Conservation (phyloP, 2,888 invertebrate species). For the Parascotia fuliginaria region DNA sequence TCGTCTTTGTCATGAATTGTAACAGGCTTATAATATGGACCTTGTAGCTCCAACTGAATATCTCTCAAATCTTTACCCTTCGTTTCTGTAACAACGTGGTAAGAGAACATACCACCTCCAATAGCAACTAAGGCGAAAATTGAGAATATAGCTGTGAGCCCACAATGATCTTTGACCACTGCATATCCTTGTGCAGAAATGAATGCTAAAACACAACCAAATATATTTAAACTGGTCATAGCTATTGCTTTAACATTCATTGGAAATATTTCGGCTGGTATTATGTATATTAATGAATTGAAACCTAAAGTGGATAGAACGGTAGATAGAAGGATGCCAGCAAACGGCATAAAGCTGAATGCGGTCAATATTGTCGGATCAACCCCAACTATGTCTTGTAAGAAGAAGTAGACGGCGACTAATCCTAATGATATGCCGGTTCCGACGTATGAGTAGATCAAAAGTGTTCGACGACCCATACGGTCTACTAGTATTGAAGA, state of each 20-base stretch:
- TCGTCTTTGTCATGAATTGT: constrained; percentile 1
- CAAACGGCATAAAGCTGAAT: constrained; percentile 57
- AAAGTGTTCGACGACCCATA: constrained; percentile 69
- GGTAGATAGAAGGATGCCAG: constrained; percentile 61
- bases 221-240: constrained; percentile 71
- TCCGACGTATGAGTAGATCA: constrained; percentile 64
- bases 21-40: constrained; percentile 31
- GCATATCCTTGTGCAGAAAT: constrained; percentile 74
- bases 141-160: constrained; percentile 73
- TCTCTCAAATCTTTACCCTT: constrained; percentile 80
- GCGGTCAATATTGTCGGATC: constrained; percentile 15
- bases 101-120: constrained; percentile 68
- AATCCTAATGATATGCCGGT: constrained; percentile 47
- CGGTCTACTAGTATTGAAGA: constrained; percentile 55
- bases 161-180: constrained; percentile 66
- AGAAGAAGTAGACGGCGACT: constrained; percentile 62
- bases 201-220: constrained; percentile 74
- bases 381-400: constrained; percentile 45
- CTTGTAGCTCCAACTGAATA: constrained; percentile 78
- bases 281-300: constrained; percentile 71
- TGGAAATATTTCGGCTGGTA: constrained; percentile 82
- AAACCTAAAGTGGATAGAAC: constrained; percentile 66
- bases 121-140: constrained; percentile 74
- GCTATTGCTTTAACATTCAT: constrained; percentile 81
- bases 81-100: constrained; percentile 78